Evolutionary conservation across 2,113 vertebrate species (phyloP), one percentile per base, ranked within the genome.

Genomic region (Oreochromis tanganicae): DNA sequence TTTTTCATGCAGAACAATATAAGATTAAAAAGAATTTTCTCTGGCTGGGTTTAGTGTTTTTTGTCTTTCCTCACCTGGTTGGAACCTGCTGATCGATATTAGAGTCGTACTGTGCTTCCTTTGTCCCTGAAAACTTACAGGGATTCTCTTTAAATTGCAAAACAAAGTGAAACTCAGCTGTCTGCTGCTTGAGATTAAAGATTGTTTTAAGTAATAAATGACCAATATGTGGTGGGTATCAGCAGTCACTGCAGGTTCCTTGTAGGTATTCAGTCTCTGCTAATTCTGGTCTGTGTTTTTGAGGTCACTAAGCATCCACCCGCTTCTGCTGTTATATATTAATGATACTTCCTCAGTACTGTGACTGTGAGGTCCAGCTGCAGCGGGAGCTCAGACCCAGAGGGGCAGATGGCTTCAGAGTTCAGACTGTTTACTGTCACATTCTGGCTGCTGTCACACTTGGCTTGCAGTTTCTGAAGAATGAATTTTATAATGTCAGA

Each of bases 401-500:
- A 41, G 66, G 79, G 46, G 66, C 66, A 75, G 80, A 83, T 36
- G 79, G 48, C 75, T 85, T 34, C 88, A 52, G 83, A 86, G 83
- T 84, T 87, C 80, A 90, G 56, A 52, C 63, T 36, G 68, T 88
- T 91, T 85, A 84, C 85, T 87, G 79, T 90, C 80, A 81, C 81
- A 48, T 87, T 86, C 32, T 83, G 82, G 85, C 41, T 79, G 73
- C 66, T 24, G 83, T 92, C 91, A 90, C 85, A 85, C 75, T n/a
- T 87, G 87, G 78, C 81, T 90, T 91, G 63, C 66, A 80, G 36
- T 81, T 78, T 88, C 79, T 66, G 56, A 81, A 84, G 82, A 79
- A 16, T 19, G 50, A 78, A 54, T 83, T 80, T 87, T 86, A 84
- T 91, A 87, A 89, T 82, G 88, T 92, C 90, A 87, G 16, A 50